A percentile compares a stretch with the other conserved stretches of the same genome.
These are phyloP conservation scores for Dipodomys merriami DNA, from an alignment of 2,113 vertebrate genomes.

Conservation along the genomic window DNA sequence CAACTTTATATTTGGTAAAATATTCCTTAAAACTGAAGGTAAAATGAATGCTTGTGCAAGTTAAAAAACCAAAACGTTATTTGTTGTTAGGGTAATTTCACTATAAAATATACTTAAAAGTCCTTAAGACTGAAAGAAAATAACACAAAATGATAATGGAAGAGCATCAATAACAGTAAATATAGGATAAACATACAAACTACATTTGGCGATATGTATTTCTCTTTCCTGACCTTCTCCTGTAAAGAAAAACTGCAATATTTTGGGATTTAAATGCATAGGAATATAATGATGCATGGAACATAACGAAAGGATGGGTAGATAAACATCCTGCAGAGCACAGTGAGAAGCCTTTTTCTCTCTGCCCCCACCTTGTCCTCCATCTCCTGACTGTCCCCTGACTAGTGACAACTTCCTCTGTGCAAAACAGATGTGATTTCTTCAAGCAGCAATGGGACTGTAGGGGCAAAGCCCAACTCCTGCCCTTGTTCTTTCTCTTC, in stretches of 20 bases:
- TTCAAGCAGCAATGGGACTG: too few species aligned
- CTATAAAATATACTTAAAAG: background rate
- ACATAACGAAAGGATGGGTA: background rate
- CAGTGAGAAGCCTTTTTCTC: too few species aligned
- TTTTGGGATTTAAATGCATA: background rate
- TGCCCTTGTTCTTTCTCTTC: too few species aligned
- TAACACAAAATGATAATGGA: slow-evolving; percentile 38
- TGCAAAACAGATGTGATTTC: too few species aligned
- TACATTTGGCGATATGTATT: background rate
- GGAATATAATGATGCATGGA: background rate
- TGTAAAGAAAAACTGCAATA: background rate
- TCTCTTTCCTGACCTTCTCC: background rate
- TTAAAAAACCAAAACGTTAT: slow-evolving; percentile 33
- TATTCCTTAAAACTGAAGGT: slow-evolving; percentile 46
- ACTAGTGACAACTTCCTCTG: too few species aligned
- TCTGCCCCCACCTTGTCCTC: too few species aligned
- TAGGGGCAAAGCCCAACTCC: too few species aligned
- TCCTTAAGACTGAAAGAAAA: slow-evolving; percentile 20
- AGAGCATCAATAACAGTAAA: background rate
- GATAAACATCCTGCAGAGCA: too few species aligned
- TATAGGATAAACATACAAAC: background rate
- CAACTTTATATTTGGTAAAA: slow-evolving; percentile 30
- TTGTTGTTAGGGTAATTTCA: background rate
- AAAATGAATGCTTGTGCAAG: slow-evolving; percentile 48
- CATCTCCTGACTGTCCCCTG: too few species aligned